Percentiles rank a stretch among this genome's conserved stretches.
Evolutionary conservation across 2,113 vertebrate genomes (phyloP).

Genomic region (Percopsis transmontana): DNA sequence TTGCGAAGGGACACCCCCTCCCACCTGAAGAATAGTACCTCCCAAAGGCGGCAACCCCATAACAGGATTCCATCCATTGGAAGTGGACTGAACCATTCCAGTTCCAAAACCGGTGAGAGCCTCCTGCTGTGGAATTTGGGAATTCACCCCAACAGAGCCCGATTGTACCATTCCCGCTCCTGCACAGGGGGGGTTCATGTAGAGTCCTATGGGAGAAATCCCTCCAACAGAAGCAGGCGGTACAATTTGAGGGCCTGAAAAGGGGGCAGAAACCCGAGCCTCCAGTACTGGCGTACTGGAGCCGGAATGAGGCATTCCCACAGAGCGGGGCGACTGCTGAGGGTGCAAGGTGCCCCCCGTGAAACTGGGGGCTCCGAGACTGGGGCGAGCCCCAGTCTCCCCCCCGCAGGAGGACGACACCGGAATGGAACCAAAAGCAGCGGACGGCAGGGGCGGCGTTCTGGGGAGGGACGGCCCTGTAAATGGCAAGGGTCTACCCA

Average conservation of each 20-base stretch:
- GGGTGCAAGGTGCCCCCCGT: slow-evolving; percentile 14
- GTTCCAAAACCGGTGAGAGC: slow-evolving; percentile 33
- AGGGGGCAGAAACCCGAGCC: slow-evolving; percentile 31
- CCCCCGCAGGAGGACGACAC: slow-evolving; percentile 12
- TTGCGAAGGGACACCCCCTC: slow-evolving; percentile 7
- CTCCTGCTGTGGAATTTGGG: slow-evolving; percentile 1
- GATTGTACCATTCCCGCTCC: slow-evolving; percentile 31
- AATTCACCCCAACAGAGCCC: slow-evolving; percentile 49
- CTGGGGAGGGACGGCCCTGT: slow-evolving; percentile 6
- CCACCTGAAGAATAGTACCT: not conserved
- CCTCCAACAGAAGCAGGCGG: slow-evolving; percentile 33
- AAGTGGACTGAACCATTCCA: slow-evolving; percentile 16
- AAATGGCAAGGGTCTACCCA: slow-evolving; percentile 30
- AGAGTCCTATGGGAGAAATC: slow-evolving; percentile 17
- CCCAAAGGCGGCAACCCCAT: not conserved
- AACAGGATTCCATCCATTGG: slow-evolving; percentile 16
- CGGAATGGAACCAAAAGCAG: slow-evolving; percentile 25
- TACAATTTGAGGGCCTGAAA: slow-evolving; percentile 27
- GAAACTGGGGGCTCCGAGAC: slow-evolving; percentile 56
- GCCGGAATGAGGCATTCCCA: slow-evolving; percentile 24
- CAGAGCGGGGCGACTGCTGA: slow-evolving; percentile 16
- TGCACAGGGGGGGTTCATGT: slow-evolving; percentile 33
- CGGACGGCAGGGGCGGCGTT: slow-evolving; percentile 1
- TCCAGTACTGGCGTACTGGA: slow-evolving; percentile 45
- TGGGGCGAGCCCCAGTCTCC: slow-evolving; percentile 18